Conservation (phyloP, 1,140 invertebrate genomes). For the Theocolax elegans region DNA sequence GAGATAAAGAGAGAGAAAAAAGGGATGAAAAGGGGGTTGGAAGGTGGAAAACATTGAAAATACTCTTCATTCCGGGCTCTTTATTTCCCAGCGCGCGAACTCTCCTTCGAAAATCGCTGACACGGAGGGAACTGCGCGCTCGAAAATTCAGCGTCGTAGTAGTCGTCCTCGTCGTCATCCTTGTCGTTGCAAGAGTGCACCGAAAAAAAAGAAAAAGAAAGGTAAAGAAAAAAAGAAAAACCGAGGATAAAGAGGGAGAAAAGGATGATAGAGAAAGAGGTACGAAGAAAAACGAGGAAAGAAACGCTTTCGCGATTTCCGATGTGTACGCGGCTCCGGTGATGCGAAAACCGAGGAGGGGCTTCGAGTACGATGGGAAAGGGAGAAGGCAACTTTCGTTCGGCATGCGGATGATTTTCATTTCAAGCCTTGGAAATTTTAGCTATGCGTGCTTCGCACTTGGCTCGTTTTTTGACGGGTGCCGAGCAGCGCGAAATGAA, state of each 20-base stretch:
- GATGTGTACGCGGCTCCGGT: background rate
- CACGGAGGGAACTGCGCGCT: constrained; percentile 9
- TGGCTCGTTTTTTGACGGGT: background rate
- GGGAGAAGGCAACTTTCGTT: background rate
- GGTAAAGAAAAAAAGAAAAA: background rate
- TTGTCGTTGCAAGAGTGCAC: background rate
- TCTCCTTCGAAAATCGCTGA: constrained; percentile 37
- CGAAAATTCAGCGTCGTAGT: constrained; percentile 15
- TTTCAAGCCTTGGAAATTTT: constrained; percentile 9
- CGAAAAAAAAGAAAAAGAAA: constrained; percentile 1
- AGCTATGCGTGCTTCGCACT: constrained; percentile 10
- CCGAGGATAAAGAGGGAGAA: background rate
- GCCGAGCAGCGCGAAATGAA: constrained; percentile 13
- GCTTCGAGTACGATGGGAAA: too few species aligned
- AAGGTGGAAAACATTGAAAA: constrained; percentile 34
- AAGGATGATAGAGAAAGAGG: background rate
- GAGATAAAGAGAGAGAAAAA: background rate
- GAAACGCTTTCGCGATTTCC: constrained; percentile 4
- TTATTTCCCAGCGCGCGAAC: constrained; percentile 33
- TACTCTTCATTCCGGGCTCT: constrained; percentile 34
- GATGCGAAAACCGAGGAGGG: background rate
- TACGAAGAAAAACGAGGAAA: background rate
- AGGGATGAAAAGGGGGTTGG: too few species aligned
- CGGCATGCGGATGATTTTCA: constrained; percentile 8
- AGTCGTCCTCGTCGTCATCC: constrained; percentile 1